These are phyloP conservation scores for Actinopyga echinites DNA, from an alignment of 53 echinoderm and acorn worm species.

Conservation along the genomic window DNA sequence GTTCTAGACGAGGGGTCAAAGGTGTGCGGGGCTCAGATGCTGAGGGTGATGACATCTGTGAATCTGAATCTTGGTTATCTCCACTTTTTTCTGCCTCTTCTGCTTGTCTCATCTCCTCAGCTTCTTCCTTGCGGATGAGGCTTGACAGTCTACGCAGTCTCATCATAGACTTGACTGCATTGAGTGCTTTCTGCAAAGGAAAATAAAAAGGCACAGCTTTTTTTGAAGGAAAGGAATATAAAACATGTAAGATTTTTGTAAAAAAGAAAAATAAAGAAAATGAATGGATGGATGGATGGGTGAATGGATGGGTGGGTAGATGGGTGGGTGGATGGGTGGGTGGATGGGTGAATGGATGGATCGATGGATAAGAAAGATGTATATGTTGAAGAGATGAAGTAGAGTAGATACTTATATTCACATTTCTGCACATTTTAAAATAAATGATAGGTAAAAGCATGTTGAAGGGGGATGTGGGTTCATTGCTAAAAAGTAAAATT, in stretches of 20 bases:
- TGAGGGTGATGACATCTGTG: constrained; percentile 21
- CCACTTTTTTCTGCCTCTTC: constrained; percentile 34
- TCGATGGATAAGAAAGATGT: too few species aligned
- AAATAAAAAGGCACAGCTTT: not conserved
- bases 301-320: too few species aligned
- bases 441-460: too few species aligned
- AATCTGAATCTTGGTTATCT: not conserved
- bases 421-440: too few species aligned
- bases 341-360: too few species aligned
- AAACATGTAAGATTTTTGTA: not conserved
- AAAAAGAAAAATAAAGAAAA: too few species aligned
- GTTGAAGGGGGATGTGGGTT: too few species aligned
- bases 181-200: constrained; percentile 85
- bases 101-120: constrained; percentile 14
- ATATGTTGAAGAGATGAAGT: too few species aligned
- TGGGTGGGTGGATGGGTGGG: too few species aligned
- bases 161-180: constrained; percentile 95
- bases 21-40: not conserved
- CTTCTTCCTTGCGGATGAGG: constrained; percentile 55
- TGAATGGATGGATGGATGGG: too few species aligned
- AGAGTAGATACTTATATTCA: too few species aligned
- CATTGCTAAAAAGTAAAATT: too few species aligned
- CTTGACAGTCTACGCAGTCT: constrained; percentile 86
- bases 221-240: not conserved
- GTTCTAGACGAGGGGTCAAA: constrained; percentile 21